phyloP scores from a whole-genome alignment of 37 sponge, comb jelly and placozoan genomes.

The Haliclona indistincta region DNA sequence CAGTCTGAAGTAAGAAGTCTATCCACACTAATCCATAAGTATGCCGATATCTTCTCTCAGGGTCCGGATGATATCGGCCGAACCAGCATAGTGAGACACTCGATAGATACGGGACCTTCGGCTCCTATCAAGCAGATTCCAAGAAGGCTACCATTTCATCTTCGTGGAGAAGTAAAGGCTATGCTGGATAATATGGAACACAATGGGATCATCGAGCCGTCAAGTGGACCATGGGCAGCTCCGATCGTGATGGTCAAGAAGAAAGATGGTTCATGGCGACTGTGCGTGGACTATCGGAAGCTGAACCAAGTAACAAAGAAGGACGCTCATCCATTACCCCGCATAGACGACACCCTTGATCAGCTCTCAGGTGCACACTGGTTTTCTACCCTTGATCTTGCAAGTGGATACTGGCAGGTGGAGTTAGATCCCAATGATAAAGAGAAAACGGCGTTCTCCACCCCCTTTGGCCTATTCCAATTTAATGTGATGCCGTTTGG shows the following conservation, averaged over 20 bases:
- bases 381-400: slow-evolving; percentile 25
- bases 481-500: slow-evolving; percentile 45
- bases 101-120: neutral
- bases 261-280: slow-evolving; percentile 18
- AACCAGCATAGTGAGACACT: neutral
- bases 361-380: neutral
- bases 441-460: slow-evolving; percentile 26
- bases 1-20: too few species aligned
- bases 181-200: slow-evolving; percentile 2
- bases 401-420: slow-evolving; percentile 26
- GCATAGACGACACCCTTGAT: slow-evolving; percentile 39
- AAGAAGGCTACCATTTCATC: slow-evolving; percentile 3
- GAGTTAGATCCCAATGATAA: slow-evolving; percentile 15
- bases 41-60: slow-evolving; percentile 7
- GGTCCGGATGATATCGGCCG: slow-evolving; percentile 1
- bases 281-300: slow-evolving; percentile 34
- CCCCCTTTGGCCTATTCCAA: slow-evolving; percentile 14
- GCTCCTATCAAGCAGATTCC: slow-evolving; percentile 22
- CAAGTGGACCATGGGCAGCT: slow-evolving; percentile 25
- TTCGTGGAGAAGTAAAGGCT: slow-evolving; percentile 8
- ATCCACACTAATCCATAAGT: too few species aligned
- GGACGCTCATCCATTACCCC: slow-evolving; percentile 27
- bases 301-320: slow-evolving; percentile 24
- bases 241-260: slow-evolving; percentile 37
- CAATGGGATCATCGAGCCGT: slow-evolving; percentile 16